Evolutionary conservation across 2,113 vertebrate genomes (phyloP).

Genomic region (Turnix velox): DNA sequence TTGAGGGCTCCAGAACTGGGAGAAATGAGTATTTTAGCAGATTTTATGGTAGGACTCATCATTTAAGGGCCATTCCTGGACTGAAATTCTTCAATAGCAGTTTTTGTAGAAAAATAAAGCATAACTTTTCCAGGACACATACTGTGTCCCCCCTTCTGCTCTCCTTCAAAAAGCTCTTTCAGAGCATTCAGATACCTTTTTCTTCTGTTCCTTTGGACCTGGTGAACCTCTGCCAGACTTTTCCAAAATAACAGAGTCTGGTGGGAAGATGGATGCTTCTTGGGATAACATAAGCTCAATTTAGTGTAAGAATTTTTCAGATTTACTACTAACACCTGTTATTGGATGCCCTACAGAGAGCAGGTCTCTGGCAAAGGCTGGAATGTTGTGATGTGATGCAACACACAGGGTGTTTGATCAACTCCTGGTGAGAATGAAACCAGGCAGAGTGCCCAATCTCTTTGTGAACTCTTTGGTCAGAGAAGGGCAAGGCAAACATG

Average conservation of each 20-base stretch:
- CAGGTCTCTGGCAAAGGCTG: not conserved
- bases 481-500: not conserved
- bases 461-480: not conserved
- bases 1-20: too few relatives aligned
- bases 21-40: not conserved
- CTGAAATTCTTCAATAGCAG: not conserved
- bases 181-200: not conserved
- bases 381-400: not conserved
- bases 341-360: not conserved
- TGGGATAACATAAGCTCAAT: not conserved
- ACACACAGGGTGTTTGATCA: accelerated
- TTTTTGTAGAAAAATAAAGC: not conserved
- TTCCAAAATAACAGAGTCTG: not conserved
- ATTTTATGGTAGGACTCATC: not conserved
- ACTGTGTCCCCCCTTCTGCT: not conserved
- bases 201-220: not conserved
- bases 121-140: not conserved
- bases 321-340: not conserved
- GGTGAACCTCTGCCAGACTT: not conserved
- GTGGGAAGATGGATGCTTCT: not conserved
- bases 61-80: not conserved
- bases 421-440: not conserved
- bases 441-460: not conserved
- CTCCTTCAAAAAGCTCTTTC: not conserved
- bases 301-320: not conserved